Base-by-base conservation (phyloP, 2,797 vertebrate species). In the Hafferia zeledoni region DNA sequence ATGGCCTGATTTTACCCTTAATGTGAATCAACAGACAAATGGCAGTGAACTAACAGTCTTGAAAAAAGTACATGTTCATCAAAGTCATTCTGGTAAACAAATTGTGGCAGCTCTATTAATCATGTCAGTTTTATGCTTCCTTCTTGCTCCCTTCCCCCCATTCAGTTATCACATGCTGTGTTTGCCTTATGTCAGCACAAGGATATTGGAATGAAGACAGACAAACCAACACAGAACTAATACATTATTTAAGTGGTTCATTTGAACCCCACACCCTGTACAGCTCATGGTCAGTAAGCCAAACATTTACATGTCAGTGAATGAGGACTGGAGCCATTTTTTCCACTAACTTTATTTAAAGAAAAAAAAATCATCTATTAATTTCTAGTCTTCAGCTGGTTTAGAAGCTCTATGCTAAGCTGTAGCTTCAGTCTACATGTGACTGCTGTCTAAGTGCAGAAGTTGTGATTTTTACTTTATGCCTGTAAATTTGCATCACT, bases 71-170 rank as follows among this genome's bases (percentile, higher is more conserved):
- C 30, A 75, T 89, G 72, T 89, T 96, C 90, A 94, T 96, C 92
- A 95, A 95, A 94, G 95, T 85, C 77, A 47, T 67, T 71, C 43
- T 69, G 44, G 89, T 93, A 93, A 91, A 94, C 79, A 93, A 78
- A 72, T 37, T 72, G 46, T 95, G 79, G 68, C 41, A 93, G 41
- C 35, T 96, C 52, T 93, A 67, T 93, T 68, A 88, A 80, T 92
- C 79, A 91, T 78, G 68, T 59, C 67, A 47, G 41, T 69, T 95
- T 93, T 95, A 64, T 75, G 19, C 33, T 89, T 39, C 25, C 35
- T 91, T 88, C 35, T 89, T 69, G 14, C 23, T 87, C 81, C 64
- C 64, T 93, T 94, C 63, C 74, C 41, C 89, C 60, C 10, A 4
- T 53, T 67, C 80, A 69, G 50, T 17, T 88, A 53, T 94, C 87